These are phyloP conservation scores for Nezara viridula DNA, from an alignment of 2,888 invertebrate species.

Conservation along the genomic window DNA sequence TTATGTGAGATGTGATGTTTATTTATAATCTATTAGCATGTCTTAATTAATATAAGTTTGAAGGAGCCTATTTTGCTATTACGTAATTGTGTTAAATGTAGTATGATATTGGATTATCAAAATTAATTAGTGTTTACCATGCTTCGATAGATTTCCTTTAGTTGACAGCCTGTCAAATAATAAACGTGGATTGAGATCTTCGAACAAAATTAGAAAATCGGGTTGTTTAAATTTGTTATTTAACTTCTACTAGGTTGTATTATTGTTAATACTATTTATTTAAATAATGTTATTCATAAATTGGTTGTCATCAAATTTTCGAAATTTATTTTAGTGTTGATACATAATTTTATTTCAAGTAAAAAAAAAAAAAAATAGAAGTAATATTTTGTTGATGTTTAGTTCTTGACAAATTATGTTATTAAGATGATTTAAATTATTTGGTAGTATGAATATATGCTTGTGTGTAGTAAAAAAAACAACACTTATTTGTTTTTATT, in stretches of 20 bases:
- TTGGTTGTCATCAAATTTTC: no score
- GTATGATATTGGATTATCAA: not conserved
- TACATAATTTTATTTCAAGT: no score
- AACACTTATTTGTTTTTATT: no score
- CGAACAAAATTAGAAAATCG: not conserved
- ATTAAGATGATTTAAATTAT: no score
- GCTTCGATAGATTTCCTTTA: not conserved
- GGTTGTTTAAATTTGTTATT: not conserved
- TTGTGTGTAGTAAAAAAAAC: no score
- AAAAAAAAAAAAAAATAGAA: no score
- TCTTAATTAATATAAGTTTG: not conserved
- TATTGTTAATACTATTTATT: not conserved
- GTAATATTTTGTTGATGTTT: no score
- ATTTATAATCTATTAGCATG: not conserved
- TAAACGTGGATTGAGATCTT: not conserved
- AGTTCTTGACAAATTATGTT: no score
- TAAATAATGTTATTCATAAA: not conserved
- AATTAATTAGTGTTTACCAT: slow-evolving; percentile 15
- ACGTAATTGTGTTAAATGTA: not conserved
- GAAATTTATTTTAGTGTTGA: no score
- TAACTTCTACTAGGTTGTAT: not conserved
- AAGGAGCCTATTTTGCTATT: not conserved
- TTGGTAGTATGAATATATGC: no score
- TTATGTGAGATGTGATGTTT: not conserved
- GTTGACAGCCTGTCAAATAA: not conserved